Base-by-base conservation (phyloP, 2,888 invertebrate genomes). In the Dasysyrphus tricinctus region DNA sequence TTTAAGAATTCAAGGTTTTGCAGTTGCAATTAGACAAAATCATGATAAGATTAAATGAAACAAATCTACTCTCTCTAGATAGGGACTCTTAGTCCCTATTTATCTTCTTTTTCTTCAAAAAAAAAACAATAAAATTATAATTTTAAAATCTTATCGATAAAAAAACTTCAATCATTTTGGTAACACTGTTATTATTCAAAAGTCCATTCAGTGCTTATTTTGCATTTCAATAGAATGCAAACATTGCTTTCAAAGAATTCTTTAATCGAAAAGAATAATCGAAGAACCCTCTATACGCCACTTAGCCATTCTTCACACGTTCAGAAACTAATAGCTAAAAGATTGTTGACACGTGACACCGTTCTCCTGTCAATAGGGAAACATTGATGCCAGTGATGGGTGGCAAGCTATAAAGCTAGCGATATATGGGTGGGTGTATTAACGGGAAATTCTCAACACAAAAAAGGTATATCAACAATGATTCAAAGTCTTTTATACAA, bases 221-320 rank as follows among this genome's bases (percentile, higher is more conserved):
- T 32, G 0, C 8, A 8, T 47, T 47, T 9, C 61, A 19, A 59
- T 32, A 47, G 49, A 69, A 67, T 72, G 4, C 12, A 59, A 67
- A 44, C 32, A 47, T 59, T 56, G 5, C n/a, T 14, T 39, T 57
- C 1, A 72, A 59, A 44, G 49, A 65, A 19, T 49, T 34, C 44
- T 73, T 59, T 47, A 63, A 67, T 65, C 72, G 59, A 80, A 59
- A 29, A 44, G 76, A 47, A 80, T 74, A 84, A 76, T 74, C 54
- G 63, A 69, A 37, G 47, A 54, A 34, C 57, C 39, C 51, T 14
- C 19, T 24, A 67, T 34, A 69, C 12, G 24, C 29, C 69, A 73
- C 47, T 75, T 63, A 84, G 54, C 24, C 65, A 85, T 76, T 77
- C 76, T 49, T 61, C 72, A 73, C 80, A 85, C 84, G 84, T 85